Percentiles rank a stretch among this genome's conserved stretches.
Evolutionary conservation across 2,113 vertebrate species (phyloP).

Genomic region (Leptodactylus fuscus): DNA sequence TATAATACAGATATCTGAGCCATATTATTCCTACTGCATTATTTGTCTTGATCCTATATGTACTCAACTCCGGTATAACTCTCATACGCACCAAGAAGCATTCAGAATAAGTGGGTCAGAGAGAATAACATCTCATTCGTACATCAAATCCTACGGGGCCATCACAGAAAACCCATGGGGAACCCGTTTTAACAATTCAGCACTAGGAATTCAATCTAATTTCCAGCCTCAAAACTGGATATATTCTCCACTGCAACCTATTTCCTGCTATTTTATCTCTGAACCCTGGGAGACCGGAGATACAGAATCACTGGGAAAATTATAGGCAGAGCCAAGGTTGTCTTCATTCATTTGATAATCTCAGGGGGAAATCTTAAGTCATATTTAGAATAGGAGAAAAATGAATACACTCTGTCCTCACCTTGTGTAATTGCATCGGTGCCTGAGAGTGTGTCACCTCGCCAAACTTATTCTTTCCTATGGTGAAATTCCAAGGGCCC

Average conservation of each 20-base stretch:
- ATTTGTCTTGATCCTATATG: slow-evolving; percentile 1
- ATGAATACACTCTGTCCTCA: slow-evolving; percentile 46
- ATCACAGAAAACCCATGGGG: slow-evolving; percentile 55
- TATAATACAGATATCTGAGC: background rate
- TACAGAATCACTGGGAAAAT: slow-evolving; percentile 60
- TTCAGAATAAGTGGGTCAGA: slow-evolving; percentile 57
- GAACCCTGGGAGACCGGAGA: slow-evolving; percentile 56
- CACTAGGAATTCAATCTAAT: slow-evolving; percentile 61
- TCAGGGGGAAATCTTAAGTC: slow-evolving; percentile 59
- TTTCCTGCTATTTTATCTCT: slow-evolving; percentile 60
- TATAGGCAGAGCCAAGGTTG: slow-evolving; percentile 56
- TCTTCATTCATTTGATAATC: slow-evolving; percentile 56
- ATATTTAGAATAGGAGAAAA: slow-evolving; percentile 59
- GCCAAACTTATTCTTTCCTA: slow-evolving; percentile 23
- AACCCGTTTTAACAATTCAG: slow-evolving; percentile 58
- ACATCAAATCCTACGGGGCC: slow-evolving; percentile 59
- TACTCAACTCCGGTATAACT: background rate
- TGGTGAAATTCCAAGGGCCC: slow-evolving; percentile 33
- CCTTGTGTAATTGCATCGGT: slow-evolving; percentile 52
- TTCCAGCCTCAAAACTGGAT: slow-evolving; percentile 58
- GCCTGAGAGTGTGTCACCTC: slow-evolving; percentile 50
- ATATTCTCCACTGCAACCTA: slow-evolving; percentile 51
- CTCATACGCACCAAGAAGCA: slow-evolving; percentile 42
- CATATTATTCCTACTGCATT: background rate
- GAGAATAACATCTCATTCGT: slow-evolving; percentile 60